Evolutionary conservation across 2,113 vertebrate species (phyloP).

Genomic region (Indicator maculatus): DNA sequence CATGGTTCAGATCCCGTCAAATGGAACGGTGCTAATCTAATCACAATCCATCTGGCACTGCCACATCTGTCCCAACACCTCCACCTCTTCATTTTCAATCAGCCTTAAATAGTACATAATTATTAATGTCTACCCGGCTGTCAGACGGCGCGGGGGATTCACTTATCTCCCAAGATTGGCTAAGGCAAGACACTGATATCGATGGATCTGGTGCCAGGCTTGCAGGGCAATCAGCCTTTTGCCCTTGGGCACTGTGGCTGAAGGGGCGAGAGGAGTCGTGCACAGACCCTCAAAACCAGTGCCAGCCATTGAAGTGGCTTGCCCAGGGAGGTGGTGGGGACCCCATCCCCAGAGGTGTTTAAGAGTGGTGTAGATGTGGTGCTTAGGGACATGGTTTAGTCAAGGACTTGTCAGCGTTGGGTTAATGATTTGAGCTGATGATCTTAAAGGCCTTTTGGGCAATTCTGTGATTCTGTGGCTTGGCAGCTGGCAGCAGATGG

Average conservation of each 20-base stretch:
- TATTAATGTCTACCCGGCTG: constrained; percentile 75
- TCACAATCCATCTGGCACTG: constrained; percentile 77
- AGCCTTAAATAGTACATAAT: constrained; percentile 76
- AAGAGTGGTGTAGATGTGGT: too few relatives aligned
- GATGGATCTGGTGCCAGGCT: background rate
- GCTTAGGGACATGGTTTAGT: too few relatives aligned
- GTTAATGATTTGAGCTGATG: too few relatives aligned
- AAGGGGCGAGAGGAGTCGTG: fast-evolving
- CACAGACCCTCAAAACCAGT: background rate
- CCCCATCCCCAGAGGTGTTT: too few relatives aligned
- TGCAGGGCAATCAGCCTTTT: background rate
- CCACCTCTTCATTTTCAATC: constrained; percentile 78
- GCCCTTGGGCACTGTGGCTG: background rate
- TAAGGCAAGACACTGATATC: background rate
- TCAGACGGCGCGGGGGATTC: constrained; percentile 63
- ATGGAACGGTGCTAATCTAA: constrained; percentile 77
- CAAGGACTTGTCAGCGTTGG: too few relatives aligned
- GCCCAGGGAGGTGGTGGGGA: too few relatives aligned
- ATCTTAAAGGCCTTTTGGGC: too few relatives aligned
- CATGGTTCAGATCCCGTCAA: constrained; percentile 71
- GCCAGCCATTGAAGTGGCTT: background rate
- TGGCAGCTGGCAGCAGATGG: background rate
- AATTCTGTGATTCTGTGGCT: too few relatives aligned
- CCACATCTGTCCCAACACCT: constrained; percentile 77
- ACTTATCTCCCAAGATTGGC: constrained; percentile 39